These are phyloP conservation scores for Lutjanus campechanus DNA, from an alignment of 2,797 vertebrate genomes.

Conservation along the genomic window DNA sequence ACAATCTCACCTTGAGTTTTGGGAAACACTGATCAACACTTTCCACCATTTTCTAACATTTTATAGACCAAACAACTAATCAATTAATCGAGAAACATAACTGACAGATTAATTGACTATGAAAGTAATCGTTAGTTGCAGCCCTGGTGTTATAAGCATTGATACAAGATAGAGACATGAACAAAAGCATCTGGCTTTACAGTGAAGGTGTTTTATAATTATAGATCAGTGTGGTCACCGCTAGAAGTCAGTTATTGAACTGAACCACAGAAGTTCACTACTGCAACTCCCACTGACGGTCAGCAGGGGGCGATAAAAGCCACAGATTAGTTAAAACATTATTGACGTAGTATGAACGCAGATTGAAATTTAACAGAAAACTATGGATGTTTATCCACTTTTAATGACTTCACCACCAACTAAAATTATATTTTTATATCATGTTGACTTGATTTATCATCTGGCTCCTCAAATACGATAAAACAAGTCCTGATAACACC, in stretches of 20 bases:
- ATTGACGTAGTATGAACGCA: fast-evolving
- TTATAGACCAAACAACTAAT: no score
- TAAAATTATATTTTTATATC: background rate
- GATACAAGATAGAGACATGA: no score
- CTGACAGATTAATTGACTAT: no score
- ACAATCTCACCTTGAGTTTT: no score
- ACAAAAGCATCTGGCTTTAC: background rate
- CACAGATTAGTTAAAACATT: background rate
- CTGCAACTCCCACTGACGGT: background rate
- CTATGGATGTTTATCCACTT: background rate
- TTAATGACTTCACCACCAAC: background rate
- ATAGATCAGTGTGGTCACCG: background rate
- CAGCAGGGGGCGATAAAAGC: background rate
- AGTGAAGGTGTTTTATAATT: background rate
- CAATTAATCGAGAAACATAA: no score
- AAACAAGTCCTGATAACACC: slow-evolving; percentile 65
- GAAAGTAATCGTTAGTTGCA: no score
- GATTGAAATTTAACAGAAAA: background rate
- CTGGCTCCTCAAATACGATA: slow-evolving; percentile 60
- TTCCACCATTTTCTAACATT: no score
- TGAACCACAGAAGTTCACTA: background rate
- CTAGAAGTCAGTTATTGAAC: background rate
- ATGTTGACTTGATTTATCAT: slow-evolving; percentile 49
- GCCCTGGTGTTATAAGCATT: no score
- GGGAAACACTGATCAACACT: no score